A percentile compares a stretch with the other conserved stretches of the same genome.
Evolutionary conservation across 2,888 invertebrate genomes (phyloP).

Genomic region (Ectropis crepuscularia): DNA sequence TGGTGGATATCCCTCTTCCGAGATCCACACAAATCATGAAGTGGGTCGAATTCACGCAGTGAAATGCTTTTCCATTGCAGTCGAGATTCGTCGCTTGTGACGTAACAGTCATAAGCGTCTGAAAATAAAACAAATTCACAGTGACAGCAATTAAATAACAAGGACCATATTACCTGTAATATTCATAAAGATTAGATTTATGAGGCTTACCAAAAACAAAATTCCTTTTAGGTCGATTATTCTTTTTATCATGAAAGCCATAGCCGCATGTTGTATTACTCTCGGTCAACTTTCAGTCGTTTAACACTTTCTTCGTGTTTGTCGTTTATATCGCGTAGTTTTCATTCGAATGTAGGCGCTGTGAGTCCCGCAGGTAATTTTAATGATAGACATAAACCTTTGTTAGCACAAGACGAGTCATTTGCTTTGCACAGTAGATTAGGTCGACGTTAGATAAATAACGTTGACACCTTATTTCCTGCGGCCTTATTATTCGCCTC

Average conservation of each 20-base stretch:
- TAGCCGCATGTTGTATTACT: constrained; percentile 55
- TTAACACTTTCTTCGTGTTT: constrained; percentile 50
- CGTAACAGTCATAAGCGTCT: constrained; percentile 59
- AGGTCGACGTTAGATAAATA: constrained; percentile 72
- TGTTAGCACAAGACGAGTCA: constrained; percentile 66
- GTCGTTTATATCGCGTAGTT: constrained; percentile 66
- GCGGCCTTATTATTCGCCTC: constrained; percentile 46
- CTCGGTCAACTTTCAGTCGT: constrained; percentile 54
- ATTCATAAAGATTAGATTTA: constrained; percentile 19
- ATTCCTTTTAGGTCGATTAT: constrained; percentile 57
- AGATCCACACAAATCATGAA: constrained; percentile 81
- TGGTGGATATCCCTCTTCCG: constrained; percentile 69
- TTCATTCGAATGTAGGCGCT: constrained; percentile 61
- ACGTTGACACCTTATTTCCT: constrained; percentile 75
- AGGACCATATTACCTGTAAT: constrained; percentile 5
- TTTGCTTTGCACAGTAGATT: constrained; percentile 71
- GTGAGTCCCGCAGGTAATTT: constrained; percentile 59
- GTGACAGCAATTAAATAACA: constrained; percentile 2
- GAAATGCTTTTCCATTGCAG: constrained; percentile 77
- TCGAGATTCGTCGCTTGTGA: constrained; percentile 60
- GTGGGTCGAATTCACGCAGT: constrained; percentile 75
- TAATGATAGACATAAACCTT: constrained; percentile 59
- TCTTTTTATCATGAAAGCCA: constrained; percentile 60
- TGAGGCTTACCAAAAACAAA: constrained; percentile 59
- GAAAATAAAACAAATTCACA: constrained; percentile 45